Conservation (phyloP, 2,797 vertebrate genomes). For the Enteromius paludinosus region DNA sequence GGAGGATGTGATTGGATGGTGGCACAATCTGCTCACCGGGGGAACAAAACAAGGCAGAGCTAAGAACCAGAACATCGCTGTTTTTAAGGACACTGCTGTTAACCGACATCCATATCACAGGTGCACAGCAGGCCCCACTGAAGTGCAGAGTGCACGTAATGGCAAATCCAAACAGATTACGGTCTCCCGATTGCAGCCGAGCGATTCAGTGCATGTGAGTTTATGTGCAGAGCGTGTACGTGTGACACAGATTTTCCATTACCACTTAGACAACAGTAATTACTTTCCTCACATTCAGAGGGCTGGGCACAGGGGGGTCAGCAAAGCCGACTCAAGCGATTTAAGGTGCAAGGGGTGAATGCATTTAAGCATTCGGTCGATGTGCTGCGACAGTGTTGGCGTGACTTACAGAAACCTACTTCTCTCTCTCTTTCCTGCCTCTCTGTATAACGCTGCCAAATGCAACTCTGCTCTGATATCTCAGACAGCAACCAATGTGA, state of each 20-base stretch:
- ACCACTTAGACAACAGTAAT: slow-evolving; percentile 75
- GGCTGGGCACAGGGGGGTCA: slow-evolving; percentile 59
- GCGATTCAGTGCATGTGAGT: slow-evolving; percentile 37
- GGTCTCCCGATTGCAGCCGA: slow-evolving; percentile 62
- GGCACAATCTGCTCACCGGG: slow-evolving; percentile 58
- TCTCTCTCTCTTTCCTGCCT: slow-evolving; percentile 29
- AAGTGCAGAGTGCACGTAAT: slow-evolving; percentile 64
- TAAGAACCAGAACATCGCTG: slow-evolving; percentile 49
- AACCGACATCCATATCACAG: slow-evolving; percentile 55
- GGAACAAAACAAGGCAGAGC: slow-evolving; percentile 58
- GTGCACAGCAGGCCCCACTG: slow-evolving; percentile 56
- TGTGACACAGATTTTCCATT: slow-evolving; percentile 75
- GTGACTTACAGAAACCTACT: slow-evolving; percentile 31
- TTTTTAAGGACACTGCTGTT: slow-evolving; percentile 58
- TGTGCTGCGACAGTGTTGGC: slow-evolving; percentile 27
- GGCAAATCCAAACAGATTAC: slow-evolving; percentile 69
- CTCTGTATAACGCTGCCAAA: background rate
- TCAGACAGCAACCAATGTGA: slow-evolving; percentile 40
- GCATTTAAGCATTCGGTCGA: slow-evolving; percentile 58
- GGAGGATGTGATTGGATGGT: slow-evolving; percentile 38
- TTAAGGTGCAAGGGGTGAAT: slow-evolving; percentile 54
- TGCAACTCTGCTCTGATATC: slow-evolving; percentile 39
- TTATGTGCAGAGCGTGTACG: slow-evolving; percentile 46
- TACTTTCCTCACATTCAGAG: slow-evolving; percentile 71
- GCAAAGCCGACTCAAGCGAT: slow-evolving; percentile 52